Evolutionary conservation across 1,140 invertebrate species (phyloP).

Genomic region (Teleogryllus occipitalis): DNA sequence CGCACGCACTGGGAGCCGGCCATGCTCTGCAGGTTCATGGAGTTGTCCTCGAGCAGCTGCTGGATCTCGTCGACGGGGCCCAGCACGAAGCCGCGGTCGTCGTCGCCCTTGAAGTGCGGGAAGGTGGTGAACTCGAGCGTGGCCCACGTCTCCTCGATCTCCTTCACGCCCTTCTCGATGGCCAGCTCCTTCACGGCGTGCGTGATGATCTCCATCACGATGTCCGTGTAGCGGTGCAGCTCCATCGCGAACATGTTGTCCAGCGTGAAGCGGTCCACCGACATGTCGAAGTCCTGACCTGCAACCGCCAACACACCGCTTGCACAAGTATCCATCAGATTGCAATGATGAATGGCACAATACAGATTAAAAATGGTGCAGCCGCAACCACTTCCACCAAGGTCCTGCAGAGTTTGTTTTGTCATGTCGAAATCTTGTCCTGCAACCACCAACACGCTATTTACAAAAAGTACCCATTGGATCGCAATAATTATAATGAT

Average conservation of each 20-base stretch:
- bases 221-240: conserved; percentile 72
- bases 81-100: conserved; percentile 60
- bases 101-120: conserved; percentile 50
- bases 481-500: no score
- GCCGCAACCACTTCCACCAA: no score
- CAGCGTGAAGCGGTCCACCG: conserved; percentile 73
- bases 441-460: no score
- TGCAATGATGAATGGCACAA: no score
- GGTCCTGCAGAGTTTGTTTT: no score
- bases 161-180: conserved; percentile 76
- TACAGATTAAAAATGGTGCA: no score
- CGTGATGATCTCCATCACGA: conserved; percentile 73
- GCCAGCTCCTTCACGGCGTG: conserved; percentile 79
- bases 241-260: conserved; percentile 90
- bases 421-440: no score
- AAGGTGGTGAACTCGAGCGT: conserved; percentile 60
- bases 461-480: no score
- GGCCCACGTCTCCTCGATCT: conserved; percentile 67
- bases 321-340: not conserved
- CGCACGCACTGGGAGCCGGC: conserved; percentile 62
- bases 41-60: conserved; percentile 75
- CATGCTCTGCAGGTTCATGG: conserved; percentile 84
- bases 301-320: conserved; percentile 3
- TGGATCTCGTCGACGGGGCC: conserved; percentile 74
- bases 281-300: conserved; percentile 71